Evolutionary conservation across 2,113 vertebrate genomes (phyloP), one percentile per base, ranked within the genome.

Genomic region (Pangasianodon hypophthalmus): DNA sequence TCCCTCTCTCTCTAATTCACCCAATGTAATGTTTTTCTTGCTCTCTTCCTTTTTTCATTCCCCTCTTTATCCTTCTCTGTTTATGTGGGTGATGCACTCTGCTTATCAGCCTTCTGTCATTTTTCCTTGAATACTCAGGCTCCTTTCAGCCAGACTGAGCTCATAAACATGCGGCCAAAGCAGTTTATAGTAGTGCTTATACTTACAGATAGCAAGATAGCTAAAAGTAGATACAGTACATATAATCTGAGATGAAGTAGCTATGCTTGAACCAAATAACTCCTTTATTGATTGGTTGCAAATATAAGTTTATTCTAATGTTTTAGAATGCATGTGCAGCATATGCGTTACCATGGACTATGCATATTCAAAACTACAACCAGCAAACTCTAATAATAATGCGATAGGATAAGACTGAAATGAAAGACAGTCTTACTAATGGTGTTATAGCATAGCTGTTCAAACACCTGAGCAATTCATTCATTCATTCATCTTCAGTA

Each of bases 21-120:
- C 92, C 94, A 94, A 94, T 46, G 95, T 94, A 95, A 96, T 96
- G 94, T 94, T 93, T 67, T 88, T 92, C 90, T 91, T 91, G 91
- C 92, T 89, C 89, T 71, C 90, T 92, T 90, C 48, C 88, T 90
- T 87, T 62, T 92, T 91, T 94, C 88, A 91, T 89, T 92, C 92
- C 88, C 90, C 91, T 90, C 85, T 95, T 93, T 95, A 95, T 96
- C 94, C 94, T 95, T 95, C 96, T 94, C 94, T 95, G 94, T 95
- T 95, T 95, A 94, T 94, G 92, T 91, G 86, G 93, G 92, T 91
- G 94, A 94, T 92, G 92, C 93, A 91, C 93, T 85, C 91, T 93
- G 94, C 95, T 94, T 96, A 95, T 96, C 95, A 94, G 91, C 87
- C 88, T 90, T 93, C 86, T 88, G 58, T 81, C 75, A 69, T 90